These are phyloP conservation scores for Picus viridis DNA, from an alignment of 2,797 vertebrate species.

Conservation along the genomic window DNA sequence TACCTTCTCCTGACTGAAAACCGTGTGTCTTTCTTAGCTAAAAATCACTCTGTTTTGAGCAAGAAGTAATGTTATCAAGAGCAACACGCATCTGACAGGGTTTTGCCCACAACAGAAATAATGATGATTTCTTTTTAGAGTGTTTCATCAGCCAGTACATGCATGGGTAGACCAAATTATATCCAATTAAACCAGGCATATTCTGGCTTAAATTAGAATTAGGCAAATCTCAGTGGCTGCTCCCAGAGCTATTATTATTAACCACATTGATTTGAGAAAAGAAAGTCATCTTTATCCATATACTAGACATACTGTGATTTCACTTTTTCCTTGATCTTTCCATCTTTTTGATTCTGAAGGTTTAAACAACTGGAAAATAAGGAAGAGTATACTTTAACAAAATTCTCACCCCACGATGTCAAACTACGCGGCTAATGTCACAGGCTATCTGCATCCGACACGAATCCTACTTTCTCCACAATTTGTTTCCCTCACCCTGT, in stretches of 20 bases:
- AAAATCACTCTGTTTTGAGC: not conserved
- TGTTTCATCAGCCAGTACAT: not conserved
- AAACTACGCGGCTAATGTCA: not conserved
- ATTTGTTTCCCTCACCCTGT: constrained; percentile 40
- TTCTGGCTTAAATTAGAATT: not conserved
- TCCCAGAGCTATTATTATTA: not conserved
- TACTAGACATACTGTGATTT: not conserved
- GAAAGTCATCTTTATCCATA: not conserved
- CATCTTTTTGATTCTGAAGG: not conserved
- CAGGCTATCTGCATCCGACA: not conserved
- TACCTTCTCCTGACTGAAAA: not conserved
- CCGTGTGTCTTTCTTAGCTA: not conserved
- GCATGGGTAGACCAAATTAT: not conserved
- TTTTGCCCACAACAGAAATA: not conserved
- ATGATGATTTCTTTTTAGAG: not conserved
- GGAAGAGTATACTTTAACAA: not conserved
- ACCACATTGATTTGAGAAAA: not conserved
- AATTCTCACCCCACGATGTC: not conserved
- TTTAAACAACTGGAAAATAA: constrained; percentile 9
- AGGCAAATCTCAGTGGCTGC: not conserved
- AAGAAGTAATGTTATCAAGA: not conserved
- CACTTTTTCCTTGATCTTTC: not conserved
- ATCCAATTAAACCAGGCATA: not conserved
- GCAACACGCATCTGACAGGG: not conserved
- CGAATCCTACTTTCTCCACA: not conserved